A percentile compares a stretch with the other conserved stretches of the same genome.
Conservation (phyloP, 2,888 invertebrate genomes). For the Drosophila melanosoma region DNA sequence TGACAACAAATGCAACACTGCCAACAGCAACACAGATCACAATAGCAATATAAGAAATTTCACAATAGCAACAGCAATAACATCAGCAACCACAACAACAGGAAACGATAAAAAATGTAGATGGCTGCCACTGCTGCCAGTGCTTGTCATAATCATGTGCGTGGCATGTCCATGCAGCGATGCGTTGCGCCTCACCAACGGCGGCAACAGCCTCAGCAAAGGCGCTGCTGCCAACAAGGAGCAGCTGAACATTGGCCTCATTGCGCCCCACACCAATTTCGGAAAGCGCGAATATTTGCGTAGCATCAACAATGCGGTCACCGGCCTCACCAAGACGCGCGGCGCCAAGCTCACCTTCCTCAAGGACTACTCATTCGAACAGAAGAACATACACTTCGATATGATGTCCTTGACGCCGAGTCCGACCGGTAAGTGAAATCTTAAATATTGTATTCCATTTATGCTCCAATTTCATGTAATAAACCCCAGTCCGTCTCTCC, state of each 20-base stretch:
- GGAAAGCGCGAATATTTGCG: conserved; percentile 88
- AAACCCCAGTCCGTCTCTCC: background rate
- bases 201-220: conserved; percentile 75
- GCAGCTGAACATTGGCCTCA: conserved; percentile 84
- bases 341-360: conserved; percentile 87
- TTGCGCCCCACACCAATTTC: conserved; percentile 85
- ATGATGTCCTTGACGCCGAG: conserved; percentile 91
- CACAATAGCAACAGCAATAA: conserved; percentile 29
- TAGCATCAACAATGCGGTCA: conserved; percentile 88
- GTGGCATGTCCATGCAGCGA: conserved; percentile 39
- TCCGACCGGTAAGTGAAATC: conserved; percentile 88
- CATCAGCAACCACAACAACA: conserved; percentile 15
- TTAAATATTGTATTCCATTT: background rate
- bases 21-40: conserved; percentile 44
- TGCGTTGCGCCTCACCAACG: conserved; percentile 79
- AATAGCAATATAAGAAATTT: conserved; percentile 51
- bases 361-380: conserved; percentile 88
- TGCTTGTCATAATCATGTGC: conserved; percentile 49
- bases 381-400: conserved; percentile 87
- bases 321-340: conserved; percentile 87
- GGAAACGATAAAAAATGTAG: conserved; percentile 18
- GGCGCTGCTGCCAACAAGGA: conserved; percentile 80
- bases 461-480: background rate
- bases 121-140: conserved; percentile 22
- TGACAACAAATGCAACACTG: conserved; percentile 42